Conservation (phyloP, 2,113 vertebrate genomes). For the Carollia perspicillata region DNA sequence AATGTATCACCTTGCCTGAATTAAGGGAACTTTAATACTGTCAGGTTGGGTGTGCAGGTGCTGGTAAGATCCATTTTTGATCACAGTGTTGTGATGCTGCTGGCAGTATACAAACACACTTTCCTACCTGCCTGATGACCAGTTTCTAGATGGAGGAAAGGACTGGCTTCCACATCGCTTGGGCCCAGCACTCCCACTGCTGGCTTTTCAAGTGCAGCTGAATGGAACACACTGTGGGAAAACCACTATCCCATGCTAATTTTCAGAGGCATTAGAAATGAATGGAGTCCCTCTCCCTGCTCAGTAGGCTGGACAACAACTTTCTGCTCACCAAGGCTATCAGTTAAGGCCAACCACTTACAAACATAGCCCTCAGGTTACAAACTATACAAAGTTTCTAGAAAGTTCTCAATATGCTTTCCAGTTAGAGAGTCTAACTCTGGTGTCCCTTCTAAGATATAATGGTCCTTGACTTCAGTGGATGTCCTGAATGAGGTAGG, state of each 20-base stretch:
- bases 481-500: neutral
- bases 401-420: neutral
- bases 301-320: neutral
- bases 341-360: neutral
- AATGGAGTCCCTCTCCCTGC: neutral
- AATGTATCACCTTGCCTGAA: neutral
- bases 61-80: neutral
- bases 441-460: neutral
- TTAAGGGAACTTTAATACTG: neutral
- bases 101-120: neutral
- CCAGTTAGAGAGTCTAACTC: neutral
- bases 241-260: neutral
- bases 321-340: neutral
- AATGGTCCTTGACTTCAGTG: neutral
- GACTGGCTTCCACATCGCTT: neutral
- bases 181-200: neutral
- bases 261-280: neutral
- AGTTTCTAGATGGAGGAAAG: neutral
- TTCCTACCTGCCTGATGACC: neutral
- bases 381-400: neutral
- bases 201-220: neutral
- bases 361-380: neutral
- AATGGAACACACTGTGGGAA: slow-evolving; percentile 13
- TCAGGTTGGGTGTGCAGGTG: no score
- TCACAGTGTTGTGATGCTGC: neutral